These are phyloP conservation scores for Phalloptychus januarius DNA, from an alignment of 2,797 vertebrate genomes.

Conservation along the genomic window DNA sequence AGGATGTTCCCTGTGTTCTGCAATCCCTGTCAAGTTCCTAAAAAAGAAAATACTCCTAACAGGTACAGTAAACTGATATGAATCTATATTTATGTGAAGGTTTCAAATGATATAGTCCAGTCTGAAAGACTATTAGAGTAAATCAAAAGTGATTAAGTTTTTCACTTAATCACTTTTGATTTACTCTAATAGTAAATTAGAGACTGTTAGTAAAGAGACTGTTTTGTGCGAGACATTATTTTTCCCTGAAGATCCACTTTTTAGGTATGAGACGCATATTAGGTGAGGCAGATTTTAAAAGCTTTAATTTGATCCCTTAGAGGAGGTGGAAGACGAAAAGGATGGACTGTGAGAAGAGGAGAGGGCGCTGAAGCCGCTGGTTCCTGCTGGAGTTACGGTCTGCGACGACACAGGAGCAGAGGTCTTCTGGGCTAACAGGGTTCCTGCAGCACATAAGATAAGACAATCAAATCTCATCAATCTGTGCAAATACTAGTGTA, in stretches of 20 bases:
- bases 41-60: conserved; percentile 16
- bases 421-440: conserved; percentile 93
- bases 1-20: conserved; percentile 14
- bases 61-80: conserved; percentile 61
- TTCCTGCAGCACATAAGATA: conserved; percentile 78
- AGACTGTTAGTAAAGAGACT: too few relatives aligned
- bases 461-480: background rate
- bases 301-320: conserved; percentile 86
- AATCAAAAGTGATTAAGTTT: conserved; percentile 28
- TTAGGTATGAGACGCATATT: conserved; percentile 33
- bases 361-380: conserved; percentile 78
- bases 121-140: conserved; percentile 45
- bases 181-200: too few relatives aligned
- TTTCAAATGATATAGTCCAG: conserved; percentile 14
- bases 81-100: conserved; percentile 29
- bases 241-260: conserved; percentile 34
- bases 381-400: conserved; percentile 78
- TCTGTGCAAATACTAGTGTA: background rate
- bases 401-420: conserved; percentile 79
- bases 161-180: too few relatives aligned
- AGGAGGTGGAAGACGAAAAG: conserved; percentile 88
- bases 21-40: conserved; percentile 23
- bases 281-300: conserved; percentile 13
- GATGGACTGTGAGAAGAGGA: conserved; percentile 89
- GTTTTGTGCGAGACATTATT: conserved; percentile 30